Evolutionary conservation across 2,797 vertebrate species (phyloP).

Genomic region (Sarcoramphus papa): DNA sequence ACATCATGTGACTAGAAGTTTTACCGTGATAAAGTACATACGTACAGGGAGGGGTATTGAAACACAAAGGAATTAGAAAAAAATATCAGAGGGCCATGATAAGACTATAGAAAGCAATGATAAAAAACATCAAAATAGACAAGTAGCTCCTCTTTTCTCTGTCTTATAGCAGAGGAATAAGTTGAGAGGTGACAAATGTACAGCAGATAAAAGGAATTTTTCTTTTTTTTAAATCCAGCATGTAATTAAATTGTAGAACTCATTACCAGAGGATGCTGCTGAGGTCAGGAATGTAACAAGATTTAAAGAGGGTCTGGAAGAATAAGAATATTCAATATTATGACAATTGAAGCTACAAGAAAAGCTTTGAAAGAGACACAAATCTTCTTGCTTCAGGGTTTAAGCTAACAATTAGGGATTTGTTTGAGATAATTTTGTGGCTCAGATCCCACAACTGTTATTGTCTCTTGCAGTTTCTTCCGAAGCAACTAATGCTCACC

Average conservation of each 20-base stretch:
- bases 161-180: background rate
- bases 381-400: constrained; percentile 12
- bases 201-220: background rate
- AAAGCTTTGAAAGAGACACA: background rate
- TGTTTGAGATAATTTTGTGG: constrained; percentile 3
- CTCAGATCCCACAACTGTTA: background rate
- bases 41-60: background rate
- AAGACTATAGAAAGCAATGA: background rate
- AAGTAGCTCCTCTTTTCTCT: background rate
- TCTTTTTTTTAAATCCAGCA: background rate
- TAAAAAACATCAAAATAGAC: background rate
- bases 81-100: background rate
- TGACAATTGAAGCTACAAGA: background rate
- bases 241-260: constrained; percentile 47
- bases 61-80: background rate
- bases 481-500: background rate
- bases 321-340: constrained; percentile 33
- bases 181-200: background rate
- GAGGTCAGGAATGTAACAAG: constrained; percentile 60
- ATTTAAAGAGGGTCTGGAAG: constrained; percentile 53
- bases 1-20: background rate
- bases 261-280: constrained; percentile 57
- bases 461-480: background rate
- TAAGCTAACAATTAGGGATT: constrained; percentile 3
- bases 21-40: background rate